Evolutionary conservation across 2,113 vertebrate genomes (phyloP).

Genomic region (Oxyruncus cristatus): DNA sequence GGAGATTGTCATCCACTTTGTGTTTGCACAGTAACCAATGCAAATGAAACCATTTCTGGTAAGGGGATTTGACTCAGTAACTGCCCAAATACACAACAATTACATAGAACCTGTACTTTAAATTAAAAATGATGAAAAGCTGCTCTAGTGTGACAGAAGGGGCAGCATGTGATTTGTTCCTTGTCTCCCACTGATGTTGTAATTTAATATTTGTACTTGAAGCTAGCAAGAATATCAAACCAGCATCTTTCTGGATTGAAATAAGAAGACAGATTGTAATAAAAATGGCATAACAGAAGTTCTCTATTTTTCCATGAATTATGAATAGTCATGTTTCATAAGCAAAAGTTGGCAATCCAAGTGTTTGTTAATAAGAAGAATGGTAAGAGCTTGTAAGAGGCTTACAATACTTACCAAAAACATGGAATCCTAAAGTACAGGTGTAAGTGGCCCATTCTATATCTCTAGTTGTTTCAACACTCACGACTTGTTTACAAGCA

Average conservation of each 20-base stretch:
- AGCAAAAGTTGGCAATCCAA: neutral
- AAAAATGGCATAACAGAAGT: conserved; percentile 46
- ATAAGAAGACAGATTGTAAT: conserved; percentile 51
- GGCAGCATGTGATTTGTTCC: neutral
- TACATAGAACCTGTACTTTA: neutral
- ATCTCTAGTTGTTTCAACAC: conserved; percentile 92
- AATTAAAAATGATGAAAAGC: neutral
- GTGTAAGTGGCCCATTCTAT: conserved; percentile 91
- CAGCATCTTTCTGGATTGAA: conserved; percentile 30
- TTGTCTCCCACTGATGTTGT: neutral
- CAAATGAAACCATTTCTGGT: neutral
- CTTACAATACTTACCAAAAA: conserved; percentile 84
- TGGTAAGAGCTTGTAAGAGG: neutral
- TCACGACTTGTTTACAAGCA: conserved; percentile 96
- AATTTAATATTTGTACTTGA: conserved; percentile 12
- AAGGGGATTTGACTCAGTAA: neutral
- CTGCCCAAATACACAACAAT: neutral
- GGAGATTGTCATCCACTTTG: neutral
- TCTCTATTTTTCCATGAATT: conserved; percentile 20
- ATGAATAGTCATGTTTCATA: conserved; percentile 37
- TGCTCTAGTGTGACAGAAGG: neutral
- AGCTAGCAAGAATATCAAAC: conserved; percentile 18
- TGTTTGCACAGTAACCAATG: neutral
- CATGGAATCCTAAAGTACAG: conserved; percentile 93
- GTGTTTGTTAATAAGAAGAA: conserved; percentile 20